Evolutionary conservation across 2,113 vertebrate species (phyloP).

Genomic region (Caranx melampygus): DNA sequence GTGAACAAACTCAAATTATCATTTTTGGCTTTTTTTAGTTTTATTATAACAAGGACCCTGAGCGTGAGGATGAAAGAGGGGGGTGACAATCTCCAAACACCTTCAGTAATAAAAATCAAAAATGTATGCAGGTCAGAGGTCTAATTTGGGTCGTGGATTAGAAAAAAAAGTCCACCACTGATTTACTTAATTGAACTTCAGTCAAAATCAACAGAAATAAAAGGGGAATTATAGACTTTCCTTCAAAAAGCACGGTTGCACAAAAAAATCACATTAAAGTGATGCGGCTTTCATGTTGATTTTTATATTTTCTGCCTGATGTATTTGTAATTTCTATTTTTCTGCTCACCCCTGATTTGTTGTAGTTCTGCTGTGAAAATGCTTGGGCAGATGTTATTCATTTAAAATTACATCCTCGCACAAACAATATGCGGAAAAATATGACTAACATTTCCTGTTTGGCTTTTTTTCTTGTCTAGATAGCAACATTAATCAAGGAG

Average conservation of each 20-base stretch:
- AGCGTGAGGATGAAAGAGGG: too few species aligned
- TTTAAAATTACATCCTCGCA: background rate
- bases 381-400: background rate
- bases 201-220: too few species aligned
- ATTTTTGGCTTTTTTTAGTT: background rate
- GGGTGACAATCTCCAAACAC: too few species aligned
- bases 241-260: too few species aligned
- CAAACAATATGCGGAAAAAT: background rate
- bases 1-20: background rate
- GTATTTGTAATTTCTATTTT: background rate
- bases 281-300: background rate
- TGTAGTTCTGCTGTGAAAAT: background rate
- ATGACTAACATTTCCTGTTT: background rate
- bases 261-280: too few species aligned
- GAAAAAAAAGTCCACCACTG: too few species aligned
- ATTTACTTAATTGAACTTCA: too few species aligned
- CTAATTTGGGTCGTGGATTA: too few species aligned
- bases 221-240: too few species aligned
- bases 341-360: background rate
- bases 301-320: background rate
- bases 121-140: too few species aligned
- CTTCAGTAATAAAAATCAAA: too few species aligned
- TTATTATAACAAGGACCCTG: too few species aligned
- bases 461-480: background rate
- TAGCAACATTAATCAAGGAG: conserved; percentile 32